Conservation (phyloP, 2,888 invertebrate genomes). For the Calliopum simillimum region DNA sequence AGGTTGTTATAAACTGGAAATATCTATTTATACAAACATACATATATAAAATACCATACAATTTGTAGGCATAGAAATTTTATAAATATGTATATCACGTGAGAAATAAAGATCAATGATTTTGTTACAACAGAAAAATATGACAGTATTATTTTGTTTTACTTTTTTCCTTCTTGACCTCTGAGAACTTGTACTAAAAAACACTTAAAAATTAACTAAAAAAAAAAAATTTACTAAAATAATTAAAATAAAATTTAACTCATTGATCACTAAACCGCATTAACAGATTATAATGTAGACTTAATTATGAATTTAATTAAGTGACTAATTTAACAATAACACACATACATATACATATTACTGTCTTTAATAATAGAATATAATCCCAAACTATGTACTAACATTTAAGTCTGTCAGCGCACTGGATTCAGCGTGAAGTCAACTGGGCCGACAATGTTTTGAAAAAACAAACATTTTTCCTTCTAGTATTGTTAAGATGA, state of each 20-base stretch:
- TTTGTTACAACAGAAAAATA: conserved; percentile 52
- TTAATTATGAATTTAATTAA: neutral
- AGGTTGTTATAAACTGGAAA: conserved; percentile 33
- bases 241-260: conserved; percentile 22
- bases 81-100: conserved; percentile 46
- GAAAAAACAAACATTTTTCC: too few relatives aligned
- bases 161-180: conserved; percentile 8
- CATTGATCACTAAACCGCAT: conserved; percentile 37
- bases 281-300: conserved; percentile 7
- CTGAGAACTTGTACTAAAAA: conserved; percentile 31
- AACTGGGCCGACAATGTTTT: too few relatives aligned
- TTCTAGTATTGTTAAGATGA: too few relatives aligned
- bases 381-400: too few relatives aligned
- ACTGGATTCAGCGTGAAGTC: too few relatives aligned
- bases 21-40: conserved; percentile 37
- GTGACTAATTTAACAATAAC: neutral
- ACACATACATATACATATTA: too few relatives aligned
- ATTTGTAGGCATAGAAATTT: conserved; percentile 23
- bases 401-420: too few relatives aligned
- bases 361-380: too few relatives aligned
- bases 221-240: conserved; percentile 12
- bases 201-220: conserved; percentile 18
- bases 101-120: conserved; percentile 65
- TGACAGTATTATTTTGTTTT: conserved; percentile 33
- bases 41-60: conserved; percentile 34